A percentile compares a stretch with the other conserved stretches of the same genome.
These are phyloP conservation scores for Augochlorella aurata DNA, from an alignment of 2,888 invertebrate genomes.

Conservation along the genomic window DNA sequence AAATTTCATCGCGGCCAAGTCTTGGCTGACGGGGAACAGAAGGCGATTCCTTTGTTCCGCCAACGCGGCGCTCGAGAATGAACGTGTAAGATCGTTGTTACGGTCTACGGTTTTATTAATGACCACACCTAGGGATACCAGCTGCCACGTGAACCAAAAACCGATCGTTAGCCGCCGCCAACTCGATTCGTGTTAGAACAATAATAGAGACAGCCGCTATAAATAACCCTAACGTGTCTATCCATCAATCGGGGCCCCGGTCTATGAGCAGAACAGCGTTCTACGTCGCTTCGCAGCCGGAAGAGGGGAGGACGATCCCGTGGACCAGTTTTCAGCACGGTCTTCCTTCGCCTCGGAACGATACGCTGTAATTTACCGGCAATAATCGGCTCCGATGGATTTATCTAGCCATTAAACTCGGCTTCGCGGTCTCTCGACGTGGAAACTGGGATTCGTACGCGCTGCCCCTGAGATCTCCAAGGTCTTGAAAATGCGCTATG, in stretches of 20 bases:
- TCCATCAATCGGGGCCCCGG: slow-evolving; percentile 64
- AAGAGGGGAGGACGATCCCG: slow-evolving; percentile 22
- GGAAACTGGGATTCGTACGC: neutral
- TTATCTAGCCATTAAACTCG: slow-evolving; percentile 8
- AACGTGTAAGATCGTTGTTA: slow-evolving; percentile 49
- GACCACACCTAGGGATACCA: slow-evolving; percentile 65
- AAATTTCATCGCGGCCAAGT: slow-evolving; percentile 16
- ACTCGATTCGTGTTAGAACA: slow-evolving; percentile 63
- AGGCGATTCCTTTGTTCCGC: slow-evolving; percentile 61
- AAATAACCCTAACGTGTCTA: slow-evolving; percentile 72
- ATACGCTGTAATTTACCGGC: slow-evolving; percentile 12
- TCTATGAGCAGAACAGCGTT: slow-evolving; percentile 31
- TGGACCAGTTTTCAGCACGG: slow-evolving; percentile 19
- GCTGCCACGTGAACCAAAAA: slow-evolving; percentile 60
- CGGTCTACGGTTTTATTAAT: slow-evolving; percentile 66
- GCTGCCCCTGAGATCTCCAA: neutral
- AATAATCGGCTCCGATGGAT: slow-evolving; percentile 21
- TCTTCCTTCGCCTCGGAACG: slow-evolving; percentile 13
- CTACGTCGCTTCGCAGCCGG: slow-evolving; percentile 36
- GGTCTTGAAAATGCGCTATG: neutral
- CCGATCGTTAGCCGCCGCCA: slow-evolving; percentile 55
- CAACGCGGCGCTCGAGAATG: slow-evolving; percentile 33
- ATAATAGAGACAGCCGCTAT: slow-evolving; percentile 72
- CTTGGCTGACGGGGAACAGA: slow-evolving; percentile 24
- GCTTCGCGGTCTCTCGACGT: neutral